phyloP scores from a whole-genome alignment of 1,140 invertebrate genomes.

The Panagrolaimus sp. region DNA sequence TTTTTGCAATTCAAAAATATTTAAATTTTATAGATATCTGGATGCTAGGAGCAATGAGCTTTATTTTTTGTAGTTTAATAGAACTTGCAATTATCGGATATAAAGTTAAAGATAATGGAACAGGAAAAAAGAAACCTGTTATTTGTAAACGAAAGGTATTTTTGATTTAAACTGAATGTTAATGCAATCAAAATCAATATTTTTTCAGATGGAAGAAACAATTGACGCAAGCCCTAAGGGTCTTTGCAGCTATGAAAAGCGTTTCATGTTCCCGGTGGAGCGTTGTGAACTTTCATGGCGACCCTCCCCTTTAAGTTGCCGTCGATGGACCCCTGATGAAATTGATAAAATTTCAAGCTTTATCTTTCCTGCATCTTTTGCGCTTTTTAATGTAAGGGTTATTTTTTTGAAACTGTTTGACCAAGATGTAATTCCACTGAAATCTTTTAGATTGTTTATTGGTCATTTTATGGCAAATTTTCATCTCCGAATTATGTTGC shows the following conservation, averaged over 20 bases:
- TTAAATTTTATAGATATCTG: slow-evolving; percentile 47
- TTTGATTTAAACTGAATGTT: slow-evolving; percentile 5
- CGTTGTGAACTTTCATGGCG: slow-evolving; percentile 37
- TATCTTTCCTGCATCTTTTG: slow-evolving; percentile 49
- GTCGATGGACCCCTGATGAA: slow-evolving; percentile 39
- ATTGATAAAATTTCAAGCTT: slow-evolving; percentile 47
- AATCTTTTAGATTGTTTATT: slow-evolving; percentile 40
- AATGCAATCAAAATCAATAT: slow-evolving; percentile 2
- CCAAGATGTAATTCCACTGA: no score
- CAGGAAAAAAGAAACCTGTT: slow-evolving; percentile 25
- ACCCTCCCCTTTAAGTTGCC: slow-evolving; percentile 23
- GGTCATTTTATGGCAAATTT: slow-evolving; percentile 35
- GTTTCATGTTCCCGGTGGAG: slow-evolving; percentile 51
- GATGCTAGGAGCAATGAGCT: slow-evolving; percentile 56
- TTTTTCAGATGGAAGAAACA: slow-evolving; percentile 26
- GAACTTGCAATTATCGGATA: slow-evolving; percentile 53
- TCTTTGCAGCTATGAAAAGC: slow-evolving; percentile 47
- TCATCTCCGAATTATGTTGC: neutral
- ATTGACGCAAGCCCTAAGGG: slow-evolving; percentile 30
- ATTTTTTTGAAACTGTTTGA: neutral
- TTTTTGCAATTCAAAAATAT: neutral
- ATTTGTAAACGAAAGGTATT: slow-evolving; percentile 36
- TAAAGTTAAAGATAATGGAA: slow-evolving; percentile 48
- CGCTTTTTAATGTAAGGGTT: slow-evolving; percentile 33
- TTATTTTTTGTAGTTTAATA: slow-evolving; percentile 49